Base-by-base conservation (phyloP, 2,888 invertebrate species). In the Drosophila diplacantha region DNA sequence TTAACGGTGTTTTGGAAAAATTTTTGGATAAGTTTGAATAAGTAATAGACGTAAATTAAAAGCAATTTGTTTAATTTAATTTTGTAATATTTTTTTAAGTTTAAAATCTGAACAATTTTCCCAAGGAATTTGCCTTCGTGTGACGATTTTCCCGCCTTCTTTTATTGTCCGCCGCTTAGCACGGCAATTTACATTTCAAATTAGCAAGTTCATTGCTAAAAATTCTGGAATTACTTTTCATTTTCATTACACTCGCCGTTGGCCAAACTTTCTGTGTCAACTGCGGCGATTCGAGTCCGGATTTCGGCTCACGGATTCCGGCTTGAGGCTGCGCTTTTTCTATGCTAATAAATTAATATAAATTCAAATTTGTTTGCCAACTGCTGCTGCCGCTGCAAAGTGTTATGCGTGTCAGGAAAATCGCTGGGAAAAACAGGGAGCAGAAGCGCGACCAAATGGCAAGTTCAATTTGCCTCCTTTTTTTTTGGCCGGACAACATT, bases 321-420 rank as follows among this genome's bases (percentile, higher is more conserved):
- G 26, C 41, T 43, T 43, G 16, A 62, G 57, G 70, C 74, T 81
- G 79, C 80, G 72, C 71, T 75, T 83, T 78, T 77, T 72, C 81
- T 86, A 85, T 85, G 86, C 85, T 85, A 86, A 86, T 86, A 83
- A 86, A 85, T 85, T 86, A 86, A 86, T 86, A 85, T 86, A 85
- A 85, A 86, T 86, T 86, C 86, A 85, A 85, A 86, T 86, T 85
- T 81, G 81, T 75, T 83, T 82, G 81, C 82, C 81, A 83, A 83
- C 84, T 83, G 84, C 73, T 81, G 76, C 80, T 64, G 71, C 24
- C 58, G 34, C 69, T 49, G 69, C 71, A 83, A 79, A 83, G 83
- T 83, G 83, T 83, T 79, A 72, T 80, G 74, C 79, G 70, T 75
- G 82, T 75, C 79, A 64, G 63, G 56, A 47, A 68, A 60, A 52